Conservation (phyloP, 1,140 invertebrate genomes). For the Drosophila hydei region DNA sequence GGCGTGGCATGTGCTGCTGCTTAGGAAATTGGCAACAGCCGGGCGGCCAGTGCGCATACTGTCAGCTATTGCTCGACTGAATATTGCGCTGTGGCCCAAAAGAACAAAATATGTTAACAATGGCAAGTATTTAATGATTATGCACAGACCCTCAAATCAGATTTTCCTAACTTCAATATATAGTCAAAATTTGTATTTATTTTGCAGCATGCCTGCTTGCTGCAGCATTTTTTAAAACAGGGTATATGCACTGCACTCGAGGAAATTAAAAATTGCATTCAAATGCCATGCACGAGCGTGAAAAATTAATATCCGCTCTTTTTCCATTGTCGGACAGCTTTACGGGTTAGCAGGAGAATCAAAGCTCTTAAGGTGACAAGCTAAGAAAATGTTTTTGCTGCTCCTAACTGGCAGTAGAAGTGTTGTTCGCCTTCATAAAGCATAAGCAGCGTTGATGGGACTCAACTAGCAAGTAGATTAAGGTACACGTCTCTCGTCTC, state of each 20-base stretch:
- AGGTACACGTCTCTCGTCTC: too few species aligned
- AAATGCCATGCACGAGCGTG: slow-evolving; percentile 74
- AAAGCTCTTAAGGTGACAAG: neutral
- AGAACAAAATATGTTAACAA: too few species aligned
- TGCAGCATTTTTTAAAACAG: neutral
- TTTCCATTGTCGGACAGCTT: slow-evolving; percentile 33
- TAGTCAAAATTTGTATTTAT: neutral
- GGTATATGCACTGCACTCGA: slow-evolving; percentile 53
- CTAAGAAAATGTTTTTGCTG: slow-evolving; percentile 1
- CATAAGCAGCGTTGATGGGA: too few species aligned
- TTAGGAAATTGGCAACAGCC: slow-evolving; percentile 69
- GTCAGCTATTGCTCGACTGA: neutral
- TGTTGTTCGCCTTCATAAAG: too few species aligned
- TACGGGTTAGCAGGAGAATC: neutral
- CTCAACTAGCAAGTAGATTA: too few species aligned
- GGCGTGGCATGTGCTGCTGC: slow-evolving; percentile 51
- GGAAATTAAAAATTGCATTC: slow-evolving; percentile 77
- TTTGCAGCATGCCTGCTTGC: neutral
- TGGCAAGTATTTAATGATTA: too few species aligned
- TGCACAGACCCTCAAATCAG: too few species aligned
- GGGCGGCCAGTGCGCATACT: slow-evolving; percentile 20
- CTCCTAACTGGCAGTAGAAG: neutral
- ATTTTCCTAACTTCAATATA: too few species aligned
- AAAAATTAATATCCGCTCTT: slow-evolving; percentile 75
- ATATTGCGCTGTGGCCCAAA: too few species aligned